A percentile compares a stretch with the other conserved stretches of the same genome.
Conservation (phyloP, 2,797 vertebrate genomes). For the Aeoliscus strigatus region DNA sequence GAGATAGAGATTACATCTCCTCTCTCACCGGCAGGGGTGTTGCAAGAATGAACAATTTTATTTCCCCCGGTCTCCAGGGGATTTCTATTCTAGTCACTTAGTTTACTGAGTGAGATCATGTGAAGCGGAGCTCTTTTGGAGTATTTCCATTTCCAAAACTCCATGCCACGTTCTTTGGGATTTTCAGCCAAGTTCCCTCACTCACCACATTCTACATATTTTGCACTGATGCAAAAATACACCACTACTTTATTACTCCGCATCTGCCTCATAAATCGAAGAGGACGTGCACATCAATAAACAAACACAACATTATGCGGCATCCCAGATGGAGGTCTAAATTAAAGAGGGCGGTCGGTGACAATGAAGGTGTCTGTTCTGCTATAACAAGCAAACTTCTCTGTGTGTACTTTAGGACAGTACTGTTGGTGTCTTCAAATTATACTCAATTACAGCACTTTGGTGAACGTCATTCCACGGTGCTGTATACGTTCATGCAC, state of each 20-base stretch:
- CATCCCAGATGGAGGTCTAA: conserved; percentile 54
- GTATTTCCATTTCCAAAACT: conserved; percentile 32
- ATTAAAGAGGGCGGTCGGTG: conserved; percentile 50
- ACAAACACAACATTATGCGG: conserved; percentile 24
- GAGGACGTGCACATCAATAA: conserved; percentile 41
- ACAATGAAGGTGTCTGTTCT: conserved; percentile 28
- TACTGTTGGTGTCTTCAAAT: too few relatives aligned
- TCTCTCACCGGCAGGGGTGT: conserved; percentile 37
- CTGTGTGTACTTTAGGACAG: conserved; percentile 24
- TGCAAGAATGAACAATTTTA: conserved; percentile 63
- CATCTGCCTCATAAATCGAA: conserved; percentile 18
- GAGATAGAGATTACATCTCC: conserved; percentile 65
- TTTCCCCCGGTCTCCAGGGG: conserved; percentile 51
- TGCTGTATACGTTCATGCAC: too few relatives aligned
- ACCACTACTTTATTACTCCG: background rate
- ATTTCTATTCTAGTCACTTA: conserved; percentile 54
- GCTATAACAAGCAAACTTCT: conserved; percentile 23
- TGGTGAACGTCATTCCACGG: too few relatives aligned
- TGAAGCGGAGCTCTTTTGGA: conserved; percentile 21
- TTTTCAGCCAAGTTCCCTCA: conserved; percentile 4
- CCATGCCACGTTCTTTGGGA: conserved; percentile 10
- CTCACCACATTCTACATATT: conserved; percentile 3
- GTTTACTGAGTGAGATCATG: conserved; percentile 34
- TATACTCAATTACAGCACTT: too few relatives aligned
- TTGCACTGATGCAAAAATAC: background rate